Conservation (phyloP, 53 echinoderm and acorn worm genomes). For the Paelopatides confundens region DNA sequence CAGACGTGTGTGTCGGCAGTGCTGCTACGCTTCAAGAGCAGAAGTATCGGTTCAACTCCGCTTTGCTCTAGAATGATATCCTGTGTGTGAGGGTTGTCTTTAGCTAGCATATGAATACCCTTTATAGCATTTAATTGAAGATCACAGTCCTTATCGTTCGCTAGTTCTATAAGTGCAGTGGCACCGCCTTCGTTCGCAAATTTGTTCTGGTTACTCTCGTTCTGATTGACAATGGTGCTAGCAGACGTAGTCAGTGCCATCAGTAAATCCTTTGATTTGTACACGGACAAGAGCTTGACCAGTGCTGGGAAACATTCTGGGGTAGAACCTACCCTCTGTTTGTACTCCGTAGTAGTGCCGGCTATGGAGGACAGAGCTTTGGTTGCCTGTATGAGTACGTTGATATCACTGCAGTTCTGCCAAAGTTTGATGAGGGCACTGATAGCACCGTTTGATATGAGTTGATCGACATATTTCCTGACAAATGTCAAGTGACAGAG, state of each 20-base stretch:
- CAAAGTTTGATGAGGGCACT: slow-evolving; percentile 82
- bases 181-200: slow-evolving; percentile 94
- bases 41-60: slow-evolving; percentile 91
- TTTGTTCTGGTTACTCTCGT: slow-evolving; percentile 79
- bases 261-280: slow-evolving; percentile 73
- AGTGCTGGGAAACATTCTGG: slow-evolving; percentile 74
- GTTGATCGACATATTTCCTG: slow-evolving; percentile 63
- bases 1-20: slow-evolving; percentile 88
- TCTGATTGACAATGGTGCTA: slow-evolving; percentile 73
- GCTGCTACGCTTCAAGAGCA: slow-evolving; percentile 90
- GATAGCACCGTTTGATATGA: slow-evolving; percentile 81
- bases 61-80: slow-evolving; percentile 93
- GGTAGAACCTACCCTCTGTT: slow-evolving; percentile 77
- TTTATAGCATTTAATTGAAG: slow-evolving; percentile 90
- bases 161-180: slow-evolving; percentile 82
- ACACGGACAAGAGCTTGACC: slow-evolving; percentile 79
- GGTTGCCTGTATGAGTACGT: slow-evolving; percentile 84
- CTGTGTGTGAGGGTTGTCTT: slow-evolving; percentile 95
- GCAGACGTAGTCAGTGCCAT: slow-evolving; percentile 82
- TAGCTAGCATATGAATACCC: slow-evolving; percentile 89
- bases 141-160: slow-evolving; percentile 68
- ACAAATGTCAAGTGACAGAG: slow-evolving; percentile 81
- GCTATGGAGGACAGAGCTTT: slow-evolving; percentile 88
- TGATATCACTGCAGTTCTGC: slow-evolving; percentile 74
- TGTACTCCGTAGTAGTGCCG: slow-evolving; percentile 68